These are phyloP conservation scores for Sander vitreus DNA, from an alignment of 2,113 vertebrate species.

Conservation along the genomic window DNA sequence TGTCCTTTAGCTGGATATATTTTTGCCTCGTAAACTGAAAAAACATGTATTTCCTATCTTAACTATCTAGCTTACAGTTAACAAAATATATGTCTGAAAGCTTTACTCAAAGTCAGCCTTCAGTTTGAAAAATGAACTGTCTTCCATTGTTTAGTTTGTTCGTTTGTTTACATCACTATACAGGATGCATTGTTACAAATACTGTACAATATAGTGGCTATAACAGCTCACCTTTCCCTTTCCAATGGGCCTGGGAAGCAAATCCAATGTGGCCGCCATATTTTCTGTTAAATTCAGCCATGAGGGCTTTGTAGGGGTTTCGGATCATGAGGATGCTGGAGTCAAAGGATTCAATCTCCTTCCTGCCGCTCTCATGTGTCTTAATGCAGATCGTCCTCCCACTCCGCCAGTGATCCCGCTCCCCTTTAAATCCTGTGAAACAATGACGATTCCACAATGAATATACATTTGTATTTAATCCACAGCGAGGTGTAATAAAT, in stretches of 20 bases:
- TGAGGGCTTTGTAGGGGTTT: slow-evolving; percentile 97
- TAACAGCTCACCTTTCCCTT: slow-evolving; percentile 90
- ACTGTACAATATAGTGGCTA: background rate
- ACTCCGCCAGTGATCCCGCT: slow-evolving; percentile 95
- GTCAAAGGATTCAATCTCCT: slow-evolving; percentile 95
- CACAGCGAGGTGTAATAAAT: background rate
- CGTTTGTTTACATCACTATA: background rate
- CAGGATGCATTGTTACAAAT: background rate
- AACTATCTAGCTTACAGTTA: background rate
- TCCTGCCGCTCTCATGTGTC: slow-evolving; percentile 95
- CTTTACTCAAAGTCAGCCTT: background rate
- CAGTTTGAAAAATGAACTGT: background rate
- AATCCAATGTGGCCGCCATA: slow-evolving; percentile 97
- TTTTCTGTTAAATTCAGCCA: slow-evolving; percentile 98
- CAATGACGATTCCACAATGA: slow-evolving; percentile 2
- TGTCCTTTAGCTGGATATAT: background rate
- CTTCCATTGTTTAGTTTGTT: background rate
- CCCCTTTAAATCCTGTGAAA: slow-evolving; percentile 94
- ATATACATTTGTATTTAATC: background rate
- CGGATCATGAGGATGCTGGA: slow-evolving; percentile 93
- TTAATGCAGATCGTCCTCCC: slow-evolving; percentile 96
- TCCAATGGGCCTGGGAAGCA: slow-evolving; percentile 95
- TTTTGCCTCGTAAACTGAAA: background rate
- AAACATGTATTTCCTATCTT: background rate
- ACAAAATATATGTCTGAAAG: background rate